Percentiles rank a stretch among this genome's conserved stretches.
Evolutionary conservation across 2,888 invertebrate species (phyloP).

Genomic region (Anoplius nigerrimus): DNA sequence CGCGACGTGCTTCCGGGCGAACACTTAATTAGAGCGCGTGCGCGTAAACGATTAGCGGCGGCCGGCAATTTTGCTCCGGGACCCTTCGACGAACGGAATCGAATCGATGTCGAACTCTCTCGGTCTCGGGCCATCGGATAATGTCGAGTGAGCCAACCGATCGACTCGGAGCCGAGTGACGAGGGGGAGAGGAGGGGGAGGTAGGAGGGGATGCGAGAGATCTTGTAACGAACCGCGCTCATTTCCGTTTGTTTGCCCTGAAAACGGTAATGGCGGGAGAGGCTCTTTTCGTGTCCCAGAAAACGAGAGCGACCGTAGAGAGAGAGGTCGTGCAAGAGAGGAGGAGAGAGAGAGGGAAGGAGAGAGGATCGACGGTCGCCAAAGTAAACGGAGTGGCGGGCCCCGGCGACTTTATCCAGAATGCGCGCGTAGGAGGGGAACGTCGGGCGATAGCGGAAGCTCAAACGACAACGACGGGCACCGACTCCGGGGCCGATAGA

Average conservation of each 20-base stretch:
- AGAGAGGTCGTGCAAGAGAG: no score
- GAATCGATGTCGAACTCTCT: no score
- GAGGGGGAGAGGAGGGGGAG: neutral
- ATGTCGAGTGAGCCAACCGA: no score
- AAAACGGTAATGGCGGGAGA: constrained; percentile 47
- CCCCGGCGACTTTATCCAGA: constrained; percentile 24
- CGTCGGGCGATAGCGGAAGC: constrained; percentile 14
- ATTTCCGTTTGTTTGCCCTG: constrained; percentile 46
- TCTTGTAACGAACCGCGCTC: constrained; percentile 43
- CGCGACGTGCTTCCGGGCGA: no score
- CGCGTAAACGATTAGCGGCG: no score
- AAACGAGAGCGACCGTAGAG: constrained; percentile 29
- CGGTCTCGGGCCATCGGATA: no score
- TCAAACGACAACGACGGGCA: neutral
- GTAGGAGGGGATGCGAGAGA: neutral
- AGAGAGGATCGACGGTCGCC: constrained; percentile 41
- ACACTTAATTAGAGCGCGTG: no score
- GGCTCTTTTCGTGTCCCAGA: constrained; percentile 38
- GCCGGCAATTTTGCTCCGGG: no score
- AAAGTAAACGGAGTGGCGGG: constrained; percentile 39
- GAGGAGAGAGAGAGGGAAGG: no score
- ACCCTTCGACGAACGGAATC: no score
- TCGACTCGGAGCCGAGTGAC: no score
- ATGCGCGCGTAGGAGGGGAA: constrained; percentile 12
- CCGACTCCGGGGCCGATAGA: constrained; percentile 10